These are phyloP conservation scores for Ploceus nigricollis DNA, from an alignment of 2,113 vertebrate species.

Conservation along the genomic window DNA sequence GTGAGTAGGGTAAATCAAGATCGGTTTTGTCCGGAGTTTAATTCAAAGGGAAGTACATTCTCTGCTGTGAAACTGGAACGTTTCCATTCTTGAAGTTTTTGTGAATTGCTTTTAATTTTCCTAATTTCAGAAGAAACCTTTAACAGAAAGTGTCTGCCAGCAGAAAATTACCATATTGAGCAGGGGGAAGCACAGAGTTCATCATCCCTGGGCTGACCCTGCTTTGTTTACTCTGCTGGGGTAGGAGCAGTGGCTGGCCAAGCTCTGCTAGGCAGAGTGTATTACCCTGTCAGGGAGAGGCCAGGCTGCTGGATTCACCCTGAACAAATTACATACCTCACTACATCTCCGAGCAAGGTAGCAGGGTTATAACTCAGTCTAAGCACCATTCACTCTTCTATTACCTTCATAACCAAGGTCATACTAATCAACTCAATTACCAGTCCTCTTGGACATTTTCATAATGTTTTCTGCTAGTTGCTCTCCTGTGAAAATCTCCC, in stretches of 20 bases:
- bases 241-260: slow-evolving; percentile 56
- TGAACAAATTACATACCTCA: slow-evolving; percentile 80
- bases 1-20: not conserved
- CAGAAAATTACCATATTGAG: slow-evolving; percentile 3
- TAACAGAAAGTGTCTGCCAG: not conserved
- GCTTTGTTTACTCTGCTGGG: slow-evolving; percentile 61
- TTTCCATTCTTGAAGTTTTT: not conserved
- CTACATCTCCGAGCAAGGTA: slow-evolving; percentile 57
- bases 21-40: not conserved
- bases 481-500: slow-evolving; percentile 99
- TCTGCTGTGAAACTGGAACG: not conserved
- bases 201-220: slow-evolving; percentile 60
- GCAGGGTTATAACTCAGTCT: slow-evolving; percentile 82
- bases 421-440: slow-evolving; percentile 99
- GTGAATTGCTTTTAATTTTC: not conserved
- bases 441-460: slow-evolving; percentile 92
- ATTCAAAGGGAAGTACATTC: not conserved
- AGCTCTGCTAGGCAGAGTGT: slow-evolving; percentile 75
- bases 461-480: slow-evolving; percentile 99
- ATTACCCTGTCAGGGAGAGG: slow-evolving; percentile 78
- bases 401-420: slow-evolving; percentile 96
- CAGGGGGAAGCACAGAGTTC: not conserved
- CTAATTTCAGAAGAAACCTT: not conserved
- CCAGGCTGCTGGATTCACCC: slow-evolving; percentile 72
- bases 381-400: slow-evolving; percentile 84